These are phyloP conservation scores for Morbakka virulenta DNA, from an alignment of 30 jellyfish, hydroid and myxozoan genomes.

Conservation along the genomic window DNA sequence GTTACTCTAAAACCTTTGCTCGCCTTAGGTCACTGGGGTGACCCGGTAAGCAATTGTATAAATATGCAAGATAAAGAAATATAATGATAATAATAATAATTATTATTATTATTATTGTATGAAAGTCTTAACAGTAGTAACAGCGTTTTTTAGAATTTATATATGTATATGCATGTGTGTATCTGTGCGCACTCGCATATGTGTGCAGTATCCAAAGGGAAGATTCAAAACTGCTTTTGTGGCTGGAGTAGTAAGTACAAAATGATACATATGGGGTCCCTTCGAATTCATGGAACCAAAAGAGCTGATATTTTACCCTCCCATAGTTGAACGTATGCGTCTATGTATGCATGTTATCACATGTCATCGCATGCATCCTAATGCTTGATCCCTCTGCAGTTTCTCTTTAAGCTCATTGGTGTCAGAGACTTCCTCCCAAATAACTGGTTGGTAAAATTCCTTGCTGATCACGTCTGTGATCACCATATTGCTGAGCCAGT, in stretches of 20 bases:
- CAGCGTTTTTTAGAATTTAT: too few species aligned
- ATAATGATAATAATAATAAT: too few species aligned
- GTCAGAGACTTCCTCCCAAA: conserved; percentile 84
- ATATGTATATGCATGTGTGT: too few species aligned
- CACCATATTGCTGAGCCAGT: conserved; percentile 18
- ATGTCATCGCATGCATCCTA: background rate
- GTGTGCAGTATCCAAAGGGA: too few species aligned
- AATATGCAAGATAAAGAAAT: too few species aligned
- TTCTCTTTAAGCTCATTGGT: conserved; percentile 66
- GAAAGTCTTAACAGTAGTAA: too few species aligned
- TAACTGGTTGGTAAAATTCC: conserved; percentile 39
- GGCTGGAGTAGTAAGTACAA: conserved; percentile 79
- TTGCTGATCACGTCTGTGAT: conserved; percentile 68
- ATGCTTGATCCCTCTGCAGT: conserved; percentile 45
- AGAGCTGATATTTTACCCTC: conserved; percentile 32
- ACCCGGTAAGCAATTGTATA: too few species aligned
- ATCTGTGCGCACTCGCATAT: too few species aligned
- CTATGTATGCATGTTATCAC: background rate
- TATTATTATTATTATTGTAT: too few species aligned
- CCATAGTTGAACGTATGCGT: background rate
- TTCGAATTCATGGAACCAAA: conserved; percentile 56
- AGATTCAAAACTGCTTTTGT: conserved; percentile 79
- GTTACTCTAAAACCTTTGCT: too few species aligned
- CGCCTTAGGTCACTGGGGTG: too few species aligned
- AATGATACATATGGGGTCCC: conserved; percentile 68